These are phyloP conservation scores for Limnodromus scolopaceus DNA, from an alignment of 2,797 vertebrate genomes.

Conservation along the genomic window DNA sequence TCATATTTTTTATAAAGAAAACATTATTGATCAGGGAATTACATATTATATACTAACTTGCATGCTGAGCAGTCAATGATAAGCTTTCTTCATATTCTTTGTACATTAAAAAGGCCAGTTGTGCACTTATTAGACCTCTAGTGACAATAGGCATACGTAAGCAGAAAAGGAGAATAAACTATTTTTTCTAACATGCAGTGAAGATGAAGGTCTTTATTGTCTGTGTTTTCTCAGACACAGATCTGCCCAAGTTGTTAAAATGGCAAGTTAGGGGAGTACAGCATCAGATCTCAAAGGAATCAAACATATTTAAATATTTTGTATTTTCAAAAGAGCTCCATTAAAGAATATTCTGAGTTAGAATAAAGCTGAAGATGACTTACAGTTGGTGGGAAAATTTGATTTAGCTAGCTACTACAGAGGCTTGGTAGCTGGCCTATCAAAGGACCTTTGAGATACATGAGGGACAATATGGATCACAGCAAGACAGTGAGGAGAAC, in stretches of 20 bases:
- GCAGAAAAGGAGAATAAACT: not conserved
- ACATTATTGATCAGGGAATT: not conserved
- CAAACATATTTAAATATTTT: not conserved
- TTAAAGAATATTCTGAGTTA: not conserved
- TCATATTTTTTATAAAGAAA: not conserved
- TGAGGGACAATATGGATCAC: rapidly evolving
- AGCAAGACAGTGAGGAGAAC: not conserved
- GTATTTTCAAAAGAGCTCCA: not conserved
- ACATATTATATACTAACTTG: not conserved
- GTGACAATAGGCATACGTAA: not conserved
- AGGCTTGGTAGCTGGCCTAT: not conserved
- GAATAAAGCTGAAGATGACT: not conserved
- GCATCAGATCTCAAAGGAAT: not conserved
- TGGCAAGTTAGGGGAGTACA: not conserved
- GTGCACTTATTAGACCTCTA: not conserved
- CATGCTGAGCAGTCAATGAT: not conserved
- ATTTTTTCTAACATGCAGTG: not conserved
- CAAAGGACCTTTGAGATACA: not conserved
- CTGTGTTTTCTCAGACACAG: not conserved
- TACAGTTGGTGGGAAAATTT: not conserved
- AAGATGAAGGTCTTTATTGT: not conserved
- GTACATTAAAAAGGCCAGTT: not conserved
- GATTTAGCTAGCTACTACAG: not conserved
- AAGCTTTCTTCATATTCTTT: not conserved
- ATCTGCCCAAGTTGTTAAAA: not conserved